Conservation (phyloP, 2,113 vertebrate genomes). For the Mus pahari region DNA sequence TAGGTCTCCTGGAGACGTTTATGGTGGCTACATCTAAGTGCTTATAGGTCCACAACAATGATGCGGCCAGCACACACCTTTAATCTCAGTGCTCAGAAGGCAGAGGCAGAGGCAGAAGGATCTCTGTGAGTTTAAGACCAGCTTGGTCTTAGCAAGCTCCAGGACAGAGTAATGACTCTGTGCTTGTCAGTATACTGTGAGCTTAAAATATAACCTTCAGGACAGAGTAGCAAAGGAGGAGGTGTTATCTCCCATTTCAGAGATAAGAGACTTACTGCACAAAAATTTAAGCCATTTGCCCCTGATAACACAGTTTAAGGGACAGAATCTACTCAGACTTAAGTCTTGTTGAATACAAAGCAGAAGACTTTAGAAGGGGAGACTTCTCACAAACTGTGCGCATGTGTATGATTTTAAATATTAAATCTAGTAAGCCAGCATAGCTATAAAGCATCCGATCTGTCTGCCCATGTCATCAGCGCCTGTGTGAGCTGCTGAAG, state of each 20-base stretch:
- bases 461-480: background rate
- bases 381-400: background rate
- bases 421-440: background rate
- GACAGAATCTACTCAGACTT: background rate
- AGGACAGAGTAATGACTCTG: background rate
- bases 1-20: conserved; percentile 39
- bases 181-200: background rate
- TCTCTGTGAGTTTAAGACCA: background rate
- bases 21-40: background rate
- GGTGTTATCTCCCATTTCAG: conserved; percentile 17
- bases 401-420: background rate
- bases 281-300: conserved; percentile 47
- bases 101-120: background rate
- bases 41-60: background rate
- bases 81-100: background rate
- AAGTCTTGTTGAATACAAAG: conserved; percentile 34
- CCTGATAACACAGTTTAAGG: background rate
- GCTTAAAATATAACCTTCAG: conserved; percentile 43
- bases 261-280: conserved; percentile 45
- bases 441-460: background rate
- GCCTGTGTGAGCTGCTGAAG: background rate
- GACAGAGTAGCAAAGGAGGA: conserved; percentile 14
- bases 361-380: conserved; percentile 4
- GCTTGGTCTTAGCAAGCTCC: background rate
- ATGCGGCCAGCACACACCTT: background rate